phyloP scores from a whole-genome alignment of 92 coral and sea anemone species.

The Hydrozoanthus gracilis region DNA sequence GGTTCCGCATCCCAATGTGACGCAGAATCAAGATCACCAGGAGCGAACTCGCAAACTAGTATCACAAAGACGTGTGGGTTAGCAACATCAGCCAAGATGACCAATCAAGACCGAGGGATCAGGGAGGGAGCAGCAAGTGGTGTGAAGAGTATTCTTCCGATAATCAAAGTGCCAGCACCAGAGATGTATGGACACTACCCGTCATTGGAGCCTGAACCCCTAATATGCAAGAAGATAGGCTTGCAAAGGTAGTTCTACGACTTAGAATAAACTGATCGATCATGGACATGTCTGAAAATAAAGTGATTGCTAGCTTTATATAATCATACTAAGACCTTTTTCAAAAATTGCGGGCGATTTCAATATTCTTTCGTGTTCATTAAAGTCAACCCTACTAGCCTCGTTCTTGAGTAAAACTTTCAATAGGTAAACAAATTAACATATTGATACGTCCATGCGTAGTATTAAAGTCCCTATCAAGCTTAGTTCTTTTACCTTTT shows the following conservation, averaged over 20 bases:
- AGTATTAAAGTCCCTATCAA: too few relatives aligned
- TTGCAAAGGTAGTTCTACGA: constrained; percentile 99
- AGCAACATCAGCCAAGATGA: constrained; percentile 51
- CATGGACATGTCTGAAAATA: too few relatives aligned
- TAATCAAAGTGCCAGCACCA: constrained; percentile 81
- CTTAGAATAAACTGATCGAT: background rate
- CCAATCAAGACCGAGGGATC: constrained; percentile 58
- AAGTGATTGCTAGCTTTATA: too few relatives aligned
- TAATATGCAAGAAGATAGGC: constrained; percentile 85
- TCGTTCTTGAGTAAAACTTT: too few relatives aligned
- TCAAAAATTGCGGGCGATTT: too few relatives aligned
- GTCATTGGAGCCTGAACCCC: constrained; percentile 83
- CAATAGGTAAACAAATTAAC: too few relatives aligned
- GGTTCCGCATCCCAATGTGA: background rate
- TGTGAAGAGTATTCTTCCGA: constrained; percentile 76
- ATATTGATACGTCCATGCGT: too few relatives aligned
- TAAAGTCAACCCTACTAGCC: too few relatives aligned
- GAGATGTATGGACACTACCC: constrained; percentile 94
- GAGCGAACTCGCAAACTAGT: constrained; percentile 5
- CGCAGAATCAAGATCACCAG: background rate
- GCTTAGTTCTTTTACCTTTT: too few relatives aligned
- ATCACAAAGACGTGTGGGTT: constrained; percentile 52
- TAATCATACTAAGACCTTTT: too few relatives aligned
- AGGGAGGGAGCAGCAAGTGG: constrained; percentile 25
- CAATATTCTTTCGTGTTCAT: too few relatives aligned